Percentiles rank a stretch among this genome's conserved stretches.
phyloP scores from a whole-genome alignment of 2,888 invertebrate species.

The Agrilus cyanescens region DNA sequence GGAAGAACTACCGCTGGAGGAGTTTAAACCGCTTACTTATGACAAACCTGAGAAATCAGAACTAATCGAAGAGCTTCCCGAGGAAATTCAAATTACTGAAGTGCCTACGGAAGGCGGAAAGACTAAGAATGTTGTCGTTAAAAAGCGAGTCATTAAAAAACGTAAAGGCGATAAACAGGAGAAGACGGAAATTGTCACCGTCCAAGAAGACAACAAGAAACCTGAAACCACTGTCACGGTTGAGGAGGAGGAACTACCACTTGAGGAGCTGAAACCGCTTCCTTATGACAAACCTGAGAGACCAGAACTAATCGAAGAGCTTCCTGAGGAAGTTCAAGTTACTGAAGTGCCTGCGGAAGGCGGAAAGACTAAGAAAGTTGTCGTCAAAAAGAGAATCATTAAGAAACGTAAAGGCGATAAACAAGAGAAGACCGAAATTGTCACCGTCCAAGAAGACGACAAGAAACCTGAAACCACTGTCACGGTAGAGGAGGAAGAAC shows the following conservation, averaged over 20 bases:
- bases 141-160: conserved; percentile 24
- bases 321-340: conserved; percentile 26
- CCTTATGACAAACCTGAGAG: conserved; percentile 11
- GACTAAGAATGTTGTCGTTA: conserved; percentile 25
- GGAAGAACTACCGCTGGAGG: conserved; percentile 15
- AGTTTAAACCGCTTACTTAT: conserved; percentile 15
- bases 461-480: conserved; percentile 22
- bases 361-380: conserved; percentile 22
- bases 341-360: conserved; percentile 23
- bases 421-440: conserved; percentile 35
- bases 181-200: conserved; percentile 35
- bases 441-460: conserved; percentile 15
- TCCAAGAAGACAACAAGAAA: conserved; percentile 25
- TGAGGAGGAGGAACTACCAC: conserved; percentile 20
- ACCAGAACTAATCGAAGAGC: conserved; percentile 15
- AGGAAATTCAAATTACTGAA: conserved; percentile 26
- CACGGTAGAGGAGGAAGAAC: conserved; percentile 18
- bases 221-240: conserved; percentile 21
- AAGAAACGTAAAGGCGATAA: conserved; percentile 22
- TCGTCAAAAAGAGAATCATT: conserved; percentile 25
- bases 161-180: conserved; percentile 29
- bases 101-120: conserved; percentile 29
- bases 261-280: conserved; percentile 8
- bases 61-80: conserved; percentile 27
- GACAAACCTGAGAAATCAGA: conserved; percentile 16